These are phyloP conservation scores for Rhabdophis nuchalis DNA, from an alignment of 2,797 vertebrate genomes.

Conservation along the genomic window DNA sequence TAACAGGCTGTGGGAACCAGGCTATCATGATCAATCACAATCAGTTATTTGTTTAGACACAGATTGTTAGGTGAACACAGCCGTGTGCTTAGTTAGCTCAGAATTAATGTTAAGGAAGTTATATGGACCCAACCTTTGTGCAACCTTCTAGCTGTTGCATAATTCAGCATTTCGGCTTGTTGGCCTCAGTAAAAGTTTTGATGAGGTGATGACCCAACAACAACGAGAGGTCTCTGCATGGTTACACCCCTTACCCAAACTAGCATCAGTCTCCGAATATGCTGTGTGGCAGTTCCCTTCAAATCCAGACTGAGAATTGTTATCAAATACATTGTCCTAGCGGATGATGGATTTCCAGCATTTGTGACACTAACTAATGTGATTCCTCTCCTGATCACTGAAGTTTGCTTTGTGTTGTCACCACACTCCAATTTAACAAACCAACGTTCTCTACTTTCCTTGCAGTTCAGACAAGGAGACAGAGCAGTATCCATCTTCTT, in stretches of 20 bases:
- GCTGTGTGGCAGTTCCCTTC: background rate
- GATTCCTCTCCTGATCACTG: background rate
- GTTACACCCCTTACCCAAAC: background rate
- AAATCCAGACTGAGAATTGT: background rate
- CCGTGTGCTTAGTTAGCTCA: background rate
- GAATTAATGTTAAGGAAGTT: background rate
- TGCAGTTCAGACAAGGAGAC: background rate
- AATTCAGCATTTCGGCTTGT: background rate
- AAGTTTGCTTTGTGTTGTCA: background rate
- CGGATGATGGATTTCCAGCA: background rate
- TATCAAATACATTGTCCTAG: background rate
- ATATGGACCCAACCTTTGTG: background rate
- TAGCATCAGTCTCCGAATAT: background rate
- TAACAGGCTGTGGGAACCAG: background rate
- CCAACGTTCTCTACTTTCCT: background rate
- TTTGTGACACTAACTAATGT: background rate
- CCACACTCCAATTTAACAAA: background rate
- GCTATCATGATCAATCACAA: background rate
- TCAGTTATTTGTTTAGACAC: background rate
- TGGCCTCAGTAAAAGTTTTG: background rate
- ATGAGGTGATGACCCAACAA: background rate
- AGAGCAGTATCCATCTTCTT: conserved; percentile 19
- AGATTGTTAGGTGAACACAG: background rate
- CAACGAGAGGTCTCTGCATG: background rate
- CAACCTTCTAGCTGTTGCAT: background rate